Evolutionary conservation across 2,113 vertebrate genomes (phyloP).

Genomic region (Pimephales promelas): DNA sequence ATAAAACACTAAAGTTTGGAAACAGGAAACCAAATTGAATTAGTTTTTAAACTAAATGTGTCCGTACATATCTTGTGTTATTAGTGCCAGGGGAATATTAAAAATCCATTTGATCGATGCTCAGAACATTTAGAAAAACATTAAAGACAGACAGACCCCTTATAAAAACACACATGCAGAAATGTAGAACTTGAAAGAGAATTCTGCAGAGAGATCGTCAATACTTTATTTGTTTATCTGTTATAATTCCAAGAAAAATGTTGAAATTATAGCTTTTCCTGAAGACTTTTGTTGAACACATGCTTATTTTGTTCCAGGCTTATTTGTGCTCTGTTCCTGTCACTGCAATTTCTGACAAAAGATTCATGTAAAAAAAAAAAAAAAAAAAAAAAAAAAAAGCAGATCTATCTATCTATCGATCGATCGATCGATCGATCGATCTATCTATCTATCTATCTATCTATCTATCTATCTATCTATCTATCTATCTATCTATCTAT

Average conservation of each 20-base stretch:
- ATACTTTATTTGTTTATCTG: neutral
- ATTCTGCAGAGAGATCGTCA: neutral
- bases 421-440: too few relatives aligned
- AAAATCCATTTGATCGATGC: slow-evolving; percentile 9
- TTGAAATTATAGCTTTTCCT: slow-evolving; percentile 3
- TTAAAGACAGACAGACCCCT: neutral
- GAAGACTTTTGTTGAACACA: neutral
- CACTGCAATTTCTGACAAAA: neutral
- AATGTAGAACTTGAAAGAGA: neutral
- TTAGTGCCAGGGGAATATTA: slow-evolving; percentile 8
- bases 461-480: too few relatives aligned
- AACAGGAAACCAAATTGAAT: neutral
- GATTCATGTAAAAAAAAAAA: too few relatives aligned
- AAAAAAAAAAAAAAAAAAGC: too few relatives aligned
- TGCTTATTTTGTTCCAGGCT: neutral
- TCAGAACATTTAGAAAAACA: neutral
- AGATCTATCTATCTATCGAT: too few relatives aligned
- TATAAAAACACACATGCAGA: neutral
- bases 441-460: too few relatives aligned
- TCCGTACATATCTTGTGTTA: neutral
- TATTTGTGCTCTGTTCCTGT: neutral
- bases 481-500: too few relatives aligned
- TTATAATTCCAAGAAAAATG: neutral
- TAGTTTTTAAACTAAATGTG: slow-evolving; percentile 1
- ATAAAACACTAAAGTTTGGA: neutral